Conservation (phyloP, 2,888 invertebrate genomes). For the Pristionchus arcanus region DNA sequence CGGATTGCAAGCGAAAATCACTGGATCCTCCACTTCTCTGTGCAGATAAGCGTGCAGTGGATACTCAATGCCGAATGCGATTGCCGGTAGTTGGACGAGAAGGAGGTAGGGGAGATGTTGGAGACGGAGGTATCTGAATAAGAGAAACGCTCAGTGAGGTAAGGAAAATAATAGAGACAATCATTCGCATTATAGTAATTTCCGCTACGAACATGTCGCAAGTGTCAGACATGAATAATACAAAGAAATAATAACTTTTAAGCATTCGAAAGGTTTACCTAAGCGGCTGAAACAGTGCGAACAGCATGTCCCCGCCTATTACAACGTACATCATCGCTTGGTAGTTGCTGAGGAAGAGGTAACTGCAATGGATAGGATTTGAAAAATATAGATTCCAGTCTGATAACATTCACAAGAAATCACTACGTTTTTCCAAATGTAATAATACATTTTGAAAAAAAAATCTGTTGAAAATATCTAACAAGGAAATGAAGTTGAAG, state of each 20-base stretch:
- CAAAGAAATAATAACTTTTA: no score
- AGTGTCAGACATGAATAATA: no score
- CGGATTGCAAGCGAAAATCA: conserved; percentile 12
- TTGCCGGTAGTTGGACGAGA: neutral
- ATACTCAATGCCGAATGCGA: conserved; percentile 18
- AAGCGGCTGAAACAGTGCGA: neutral
- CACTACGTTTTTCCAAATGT: no score
- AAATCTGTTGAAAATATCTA: neutral
- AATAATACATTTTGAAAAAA: neutral
- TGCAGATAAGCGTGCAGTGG: neutral
- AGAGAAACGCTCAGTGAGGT: no score
- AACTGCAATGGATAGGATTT: neutral
- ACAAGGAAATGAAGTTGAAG: neutral
- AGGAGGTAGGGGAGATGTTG: neutral
- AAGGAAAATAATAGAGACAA: no score
- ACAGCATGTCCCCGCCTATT: neutral
- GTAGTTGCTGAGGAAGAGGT: conserved; percentile 36
- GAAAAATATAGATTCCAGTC: neutral
- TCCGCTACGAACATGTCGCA: no score
- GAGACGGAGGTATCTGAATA: neutral
- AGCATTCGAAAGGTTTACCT: neutral
- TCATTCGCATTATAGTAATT: no score
- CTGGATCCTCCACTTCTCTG: neutral
- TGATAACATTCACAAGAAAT: neutral
- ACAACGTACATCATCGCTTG: conserved; percentile 44